These are phyloP conservation scores for Erythrocercus mccallii DNA, from an alignment of 2,113 vertebrate species.

Conservation along the genomic window DNA sequence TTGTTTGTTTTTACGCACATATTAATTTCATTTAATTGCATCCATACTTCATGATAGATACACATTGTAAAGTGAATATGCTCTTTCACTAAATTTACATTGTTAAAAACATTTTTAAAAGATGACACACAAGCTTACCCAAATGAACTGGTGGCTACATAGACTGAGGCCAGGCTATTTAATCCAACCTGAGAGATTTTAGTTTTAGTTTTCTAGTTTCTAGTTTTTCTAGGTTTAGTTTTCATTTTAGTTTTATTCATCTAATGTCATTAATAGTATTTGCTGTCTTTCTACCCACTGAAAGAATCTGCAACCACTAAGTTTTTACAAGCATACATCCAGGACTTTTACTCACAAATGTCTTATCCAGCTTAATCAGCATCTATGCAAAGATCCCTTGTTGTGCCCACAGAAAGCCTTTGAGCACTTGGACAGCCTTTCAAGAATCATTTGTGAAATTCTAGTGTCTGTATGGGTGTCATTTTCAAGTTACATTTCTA, in stretches of 20 bases:
- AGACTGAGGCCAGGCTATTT: background rate
- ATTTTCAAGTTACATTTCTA: background rate
- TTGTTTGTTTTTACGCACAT: background rate
- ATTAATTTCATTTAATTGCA: background rate
- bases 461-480: background rate
- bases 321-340: background rate
- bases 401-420: background rate
- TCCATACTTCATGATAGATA: background rate
- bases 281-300: background rate
- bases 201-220: too few species aligned
- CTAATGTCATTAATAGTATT: background rate
- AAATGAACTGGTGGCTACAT: background rate
- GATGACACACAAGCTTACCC: background rate
- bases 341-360: background rate
- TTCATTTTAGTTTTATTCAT: background rate
- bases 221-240: too few species aligned
- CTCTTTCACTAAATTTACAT: background rate
- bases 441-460: background rate
- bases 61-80: background rate
- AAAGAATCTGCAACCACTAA: background rate
- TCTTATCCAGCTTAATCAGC: background rate
- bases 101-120: background rate
- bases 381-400: background rate
- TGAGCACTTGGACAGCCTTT: background rate
- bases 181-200: background rate